Conservation (phyloP, 64 coral and sea anemone genomes). For the Porites australiensis region DNA sequence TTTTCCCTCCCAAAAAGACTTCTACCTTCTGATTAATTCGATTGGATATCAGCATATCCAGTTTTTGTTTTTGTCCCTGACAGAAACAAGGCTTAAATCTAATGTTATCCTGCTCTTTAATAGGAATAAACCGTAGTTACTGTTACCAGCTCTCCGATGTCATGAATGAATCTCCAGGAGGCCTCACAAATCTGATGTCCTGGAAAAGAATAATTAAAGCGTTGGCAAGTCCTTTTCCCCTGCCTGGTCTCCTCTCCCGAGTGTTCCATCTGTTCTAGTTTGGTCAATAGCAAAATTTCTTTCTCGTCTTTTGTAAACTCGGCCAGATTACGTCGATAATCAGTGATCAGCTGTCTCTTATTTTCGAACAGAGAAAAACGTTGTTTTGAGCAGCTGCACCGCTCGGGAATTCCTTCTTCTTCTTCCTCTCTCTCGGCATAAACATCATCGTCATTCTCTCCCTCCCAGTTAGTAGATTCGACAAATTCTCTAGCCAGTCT, state of each 20-base stretch:
- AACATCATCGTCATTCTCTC: neutral
- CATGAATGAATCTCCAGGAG: neutral
- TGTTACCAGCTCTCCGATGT: constrained; percentile 7
- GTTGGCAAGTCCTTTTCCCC: neutral
- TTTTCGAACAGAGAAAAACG: neutral
- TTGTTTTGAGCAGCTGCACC: neutral
- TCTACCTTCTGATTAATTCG: neutral
- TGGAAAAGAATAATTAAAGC: constrained; percentile 8
- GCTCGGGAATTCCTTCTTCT: neutral
- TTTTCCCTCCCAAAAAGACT: neutral
- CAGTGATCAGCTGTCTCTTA: neutral
- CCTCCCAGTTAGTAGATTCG: neutral
- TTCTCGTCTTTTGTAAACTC: neutral
- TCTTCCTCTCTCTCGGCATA: neutral
- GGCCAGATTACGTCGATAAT: neutral
- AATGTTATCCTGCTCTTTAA: neutral
- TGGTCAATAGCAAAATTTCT: neutral
- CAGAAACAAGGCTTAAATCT: neutral
- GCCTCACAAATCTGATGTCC: constrained; percentile 3
- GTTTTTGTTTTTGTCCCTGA: neutral
- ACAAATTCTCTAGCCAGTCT: neutral
- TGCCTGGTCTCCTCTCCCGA: neutral
- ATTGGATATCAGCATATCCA: neutral
- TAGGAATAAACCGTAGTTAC: neutral
- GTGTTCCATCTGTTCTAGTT: constrained; percentile 10